Evolutionary conservation across 2,888 invertebrate genomes (phyloP), one percentile per base, ranked within the genome.

Genomic region (Venusia cambrica): DNA sequence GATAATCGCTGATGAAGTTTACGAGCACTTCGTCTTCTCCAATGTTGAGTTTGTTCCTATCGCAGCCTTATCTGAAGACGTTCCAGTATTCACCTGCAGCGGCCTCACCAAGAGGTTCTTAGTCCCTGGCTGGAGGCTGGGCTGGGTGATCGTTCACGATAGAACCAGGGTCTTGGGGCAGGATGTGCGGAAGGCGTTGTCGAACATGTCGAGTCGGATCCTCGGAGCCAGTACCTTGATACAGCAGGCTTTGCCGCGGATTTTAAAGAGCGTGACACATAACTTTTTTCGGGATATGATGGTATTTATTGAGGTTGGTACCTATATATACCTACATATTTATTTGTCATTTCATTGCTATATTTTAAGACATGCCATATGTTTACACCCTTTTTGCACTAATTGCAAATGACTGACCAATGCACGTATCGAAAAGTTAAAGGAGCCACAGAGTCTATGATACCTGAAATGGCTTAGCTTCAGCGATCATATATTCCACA

Each of bases 1-100:
- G 5, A 94, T 99, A 49, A 97, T 99, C 64, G 97, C 98, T 5
- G 98, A 99, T 76, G 99, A 99, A 89, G 97, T 99, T 64, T 99
- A 99, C 76, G 98, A 98, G 71, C 92, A 97, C 67, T 92, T 99
- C 73, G 95, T 96, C 8, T 98, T 97, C 73, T 92, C 93, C 8
- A 94, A 93, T 2, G 87, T 92, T 39, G 88, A 90, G 51, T 97
- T 93, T 64, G 84, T 93, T 53, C 93, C 98, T 0, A 78, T 97
- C 40, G 96, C 97, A 20, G 91, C 94, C 0, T 74, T 99, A 28
- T 93, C 96, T 11, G 89, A 90, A 38, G 91, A 94, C 50, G 97
- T 98, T 22, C 99, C 99, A 2, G 91, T 99, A 39, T 83, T 99
- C 15, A 93, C 97, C 1, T 98, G 98, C 74, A 95, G 98, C 43